Percentiles rank a stretch among this genome's conserved stretches.
These are phyloP conservation scores for Dreissena rostriformis DNA, from an alignment of 1,140 invertebrate genomes.

Conservation along the genomic window DNA sequence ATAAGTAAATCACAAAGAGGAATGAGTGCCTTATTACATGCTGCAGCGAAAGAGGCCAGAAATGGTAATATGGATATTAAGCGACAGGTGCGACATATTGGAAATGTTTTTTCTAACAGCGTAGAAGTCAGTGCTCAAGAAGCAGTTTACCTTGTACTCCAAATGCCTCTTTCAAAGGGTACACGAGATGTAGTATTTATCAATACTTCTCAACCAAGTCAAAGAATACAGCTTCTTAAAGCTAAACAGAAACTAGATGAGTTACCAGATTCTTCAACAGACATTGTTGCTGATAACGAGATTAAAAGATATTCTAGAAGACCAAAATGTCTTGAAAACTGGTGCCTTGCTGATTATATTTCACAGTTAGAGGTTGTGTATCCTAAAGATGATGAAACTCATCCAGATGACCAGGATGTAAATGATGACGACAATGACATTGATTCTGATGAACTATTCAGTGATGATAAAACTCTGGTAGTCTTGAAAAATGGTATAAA, in stretches of 20 bases:
- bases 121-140: constrained; percentile 14
- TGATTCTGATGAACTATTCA: constrained; percentile 17
- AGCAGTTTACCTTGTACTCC: constrained; percentile 37
- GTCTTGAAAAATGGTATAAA: constrained; percentile 51
- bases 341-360: constrained; percentile 54
- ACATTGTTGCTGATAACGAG: constrained; percentile 4
- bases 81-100: constrained; percentile 58
- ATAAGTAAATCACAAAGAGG: constrained; percentile 64
- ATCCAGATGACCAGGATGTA: constrained; percentile 18
- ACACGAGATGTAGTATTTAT: constrained; percentile 38
- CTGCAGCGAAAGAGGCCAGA: constrained; percentile 59
- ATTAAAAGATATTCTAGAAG: constrained; percentile 19
- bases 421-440: constrained; percentile 50
- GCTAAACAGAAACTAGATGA: constrained; percentile 3
- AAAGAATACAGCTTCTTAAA: constrained; percentile 6
- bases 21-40: constrained; percentile 56
- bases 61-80: constrained; percentile 59
- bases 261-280: constrained; percentile 2
- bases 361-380: constrained; percentile 52
- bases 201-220: constrained; percentile 8
- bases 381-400: constrained; percentile 27
- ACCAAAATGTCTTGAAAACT: constrained; percentile 13
- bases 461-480: constrained; percentile 16
- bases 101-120: constrained; percentile 11
- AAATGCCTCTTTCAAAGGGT: constrained; percentile 61